Conservation (phyloP, 2,113 vertebrate species). For the Cyprinus carpio region DNA sequence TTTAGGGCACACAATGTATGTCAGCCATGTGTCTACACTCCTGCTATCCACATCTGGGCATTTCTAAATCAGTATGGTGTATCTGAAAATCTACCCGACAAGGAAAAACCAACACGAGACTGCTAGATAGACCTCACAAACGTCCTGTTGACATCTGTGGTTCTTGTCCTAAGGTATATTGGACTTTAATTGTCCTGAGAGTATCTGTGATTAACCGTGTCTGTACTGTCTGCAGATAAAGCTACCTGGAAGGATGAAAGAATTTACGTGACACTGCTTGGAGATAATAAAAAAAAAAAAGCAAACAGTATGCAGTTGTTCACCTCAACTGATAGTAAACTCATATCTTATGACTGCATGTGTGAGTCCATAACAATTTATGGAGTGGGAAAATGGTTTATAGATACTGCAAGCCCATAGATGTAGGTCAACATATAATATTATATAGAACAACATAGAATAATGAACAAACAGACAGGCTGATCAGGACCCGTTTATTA, state of each 20-base stretch:
- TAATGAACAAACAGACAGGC: background rate
- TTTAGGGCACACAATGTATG: background rate
- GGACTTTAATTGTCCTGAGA: background rate
- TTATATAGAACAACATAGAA: no score
- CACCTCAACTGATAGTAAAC: background rate
- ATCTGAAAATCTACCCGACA: background rate
- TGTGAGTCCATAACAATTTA: background rate
- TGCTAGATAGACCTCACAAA: background rate
- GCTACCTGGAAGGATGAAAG: background rate
- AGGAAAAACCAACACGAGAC: background rate
- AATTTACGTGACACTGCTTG: background rate
- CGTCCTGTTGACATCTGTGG: background rate
- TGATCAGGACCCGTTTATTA: background rate
- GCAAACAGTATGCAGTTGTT: slow-evolving; percentile 3
- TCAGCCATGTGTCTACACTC: background rate
- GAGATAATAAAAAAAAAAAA: background rate
- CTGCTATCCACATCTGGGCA: background rate
- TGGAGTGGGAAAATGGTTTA: background rate
- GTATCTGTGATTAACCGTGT: slow-evolving; percentile 18
- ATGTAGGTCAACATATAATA: slow-evolving; percentile 17
- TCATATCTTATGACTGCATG: background rate
- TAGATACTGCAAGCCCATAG: background rate
- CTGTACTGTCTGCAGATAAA: background rate
- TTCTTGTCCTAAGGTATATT: background rate
- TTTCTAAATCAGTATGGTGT: background rate